Conservation (phyloP, 2,888 invertebrate species). For the Parthenolecanium corni region DNA sequence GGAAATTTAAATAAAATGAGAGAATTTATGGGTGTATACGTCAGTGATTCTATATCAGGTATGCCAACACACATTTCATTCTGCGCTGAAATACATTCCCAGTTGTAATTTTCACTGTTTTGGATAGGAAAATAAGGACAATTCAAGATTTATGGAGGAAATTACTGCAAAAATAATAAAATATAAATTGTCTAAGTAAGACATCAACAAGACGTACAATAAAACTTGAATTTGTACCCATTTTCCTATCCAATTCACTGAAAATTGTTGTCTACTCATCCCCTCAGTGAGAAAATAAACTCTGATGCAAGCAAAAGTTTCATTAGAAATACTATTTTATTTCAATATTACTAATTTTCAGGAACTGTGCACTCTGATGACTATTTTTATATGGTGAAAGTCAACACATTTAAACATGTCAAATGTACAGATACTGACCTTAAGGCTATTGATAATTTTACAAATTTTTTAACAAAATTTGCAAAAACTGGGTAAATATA, state of each 20-base stretch:
- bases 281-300: too few relatives aligned
- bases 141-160: background rate
- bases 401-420: background rate
- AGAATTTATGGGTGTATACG: background rate
- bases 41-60: background rate
- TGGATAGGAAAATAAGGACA: background rate
- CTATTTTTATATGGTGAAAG: background rate
- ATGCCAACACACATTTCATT: background rate
- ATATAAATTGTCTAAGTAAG: too few relatives aligned
- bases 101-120: too few relatives aligned
- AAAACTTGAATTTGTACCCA: too few relatives aligned
- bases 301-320: too few relatives aligned
- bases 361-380: background rate
- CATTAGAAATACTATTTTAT: too few relatives aligned
- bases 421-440: background rate
- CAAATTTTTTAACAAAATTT: background rate
- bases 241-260: too few relatives aligned
- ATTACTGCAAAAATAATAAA: too few relatives aligned
- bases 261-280: too few relatives aligned
- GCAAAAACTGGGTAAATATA: constrained; percentile 10
- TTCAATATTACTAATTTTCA: background rate
- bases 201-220: too few relatives aligned
- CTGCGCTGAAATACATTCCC: too few relatives aligned
- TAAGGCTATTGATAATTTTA: background rate
- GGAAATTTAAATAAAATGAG: background rate